phyloP scores from a whole-genome alignment of 2,888 invertebrate species.

The Pachycephus smyrnensis region DNA sequence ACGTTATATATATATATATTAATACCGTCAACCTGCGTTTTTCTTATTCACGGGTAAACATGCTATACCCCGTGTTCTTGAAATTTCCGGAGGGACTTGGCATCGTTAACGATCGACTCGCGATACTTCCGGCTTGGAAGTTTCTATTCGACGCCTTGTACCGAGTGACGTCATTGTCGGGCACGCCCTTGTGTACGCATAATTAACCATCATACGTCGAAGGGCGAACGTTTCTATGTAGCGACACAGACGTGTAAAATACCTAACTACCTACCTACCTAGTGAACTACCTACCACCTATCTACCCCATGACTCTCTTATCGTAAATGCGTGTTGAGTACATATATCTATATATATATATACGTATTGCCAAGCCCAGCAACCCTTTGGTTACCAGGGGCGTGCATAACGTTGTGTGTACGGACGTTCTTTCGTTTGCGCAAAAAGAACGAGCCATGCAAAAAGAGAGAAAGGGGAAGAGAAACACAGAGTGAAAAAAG shows the following conservation, averaged over 20 bases:
- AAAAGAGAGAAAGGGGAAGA: constrained; percentile 14
- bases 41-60: no score
- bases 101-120: no score
- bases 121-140: no score
- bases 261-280: not conserved
- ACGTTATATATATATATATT: no score
- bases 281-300: not conserved
- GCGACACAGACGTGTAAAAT: not conserved
- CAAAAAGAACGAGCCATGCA: constrained; percentile 31
- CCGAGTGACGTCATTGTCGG: constrained; percentile 22
- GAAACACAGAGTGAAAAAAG: constrained; percentile 31
- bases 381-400: constrained; percentile 51
- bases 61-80: no score
- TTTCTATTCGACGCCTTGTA: not conserved
- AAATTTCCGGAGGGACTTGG: no score
- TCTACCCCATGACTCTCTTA: not conserved
- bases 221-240: constrained; percentile 3
- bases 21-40: no score
- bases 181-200: constrained; percentile 48
- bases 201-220: constrained; percentile 36
- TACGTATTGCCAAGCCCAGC: constrained; percentile 2
- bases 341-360: no score
- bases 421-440: constrained; percentile 56
- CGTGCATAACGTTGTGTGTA: constrained; percentile 40
- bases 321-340: no score